Conservation (phyloP, 2,113 vertebrate species). For the Helogale parvula region DNA sequence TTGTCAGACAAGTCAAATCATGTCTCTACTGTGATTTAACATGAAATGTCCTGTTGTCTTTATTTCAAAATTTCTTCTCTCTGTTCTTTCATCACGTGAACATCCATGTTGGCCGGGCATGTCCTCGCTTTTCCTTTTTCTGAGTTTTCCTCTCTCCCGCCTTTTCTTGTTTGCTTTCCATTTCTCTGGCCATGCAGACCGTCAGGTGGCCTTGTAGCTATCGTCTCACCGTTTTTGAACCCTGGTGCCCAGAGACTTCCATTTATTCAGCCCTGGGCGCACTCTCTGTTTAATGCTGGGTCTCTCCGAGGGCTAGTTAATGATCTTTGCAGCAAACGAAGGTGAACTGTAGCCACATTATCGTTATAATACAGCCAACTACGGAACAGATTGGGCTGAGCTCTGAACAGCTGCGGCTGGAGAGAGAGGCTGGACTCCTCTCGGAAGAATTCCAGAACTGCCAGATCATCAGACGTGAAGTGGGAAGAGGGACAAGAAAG, state of each 20-base stretch:
- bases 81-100: background rate
- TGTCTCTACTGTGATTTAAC: background rate
- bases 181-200: background rate
- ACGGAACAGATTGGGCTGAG: conserved; percentile 50
- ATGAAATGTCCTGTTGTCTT: background rate
- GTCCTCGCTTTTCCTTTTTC: background rate
- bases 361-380: conserved; percentile 31
- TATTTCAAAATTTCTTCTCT: background rate
- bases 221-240: background rate
- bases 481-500: background rate
- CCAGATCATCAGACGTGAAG: conserved; percentile 60
- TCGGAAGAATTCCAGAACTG: conserved; percentile 56
- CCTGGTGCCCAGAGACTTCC: background rate
- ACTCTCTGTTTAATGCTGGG: background rate
- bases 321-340: conserved; percentile 66
- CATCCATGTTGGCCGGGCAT: background rate
- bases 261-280: conserved; percentile 2
- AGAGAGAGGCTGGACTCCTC: conserved; percentile 50
- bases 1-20: conserved; percentile 31
- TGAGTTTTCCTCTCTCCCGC: background rate
- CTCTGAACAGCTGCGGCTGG: conserved; percentile 70
- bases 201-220: conserved; percentile 35
- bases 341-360: conserved; percentile 42
- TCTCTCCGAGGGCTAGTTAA: conserved; percentile 58
- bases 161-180: conserved; percentile 18